phyloP scores from a whole-genome alignment of 1,140 invertebrate species.

The Trichonephila clavipes region DNA sequence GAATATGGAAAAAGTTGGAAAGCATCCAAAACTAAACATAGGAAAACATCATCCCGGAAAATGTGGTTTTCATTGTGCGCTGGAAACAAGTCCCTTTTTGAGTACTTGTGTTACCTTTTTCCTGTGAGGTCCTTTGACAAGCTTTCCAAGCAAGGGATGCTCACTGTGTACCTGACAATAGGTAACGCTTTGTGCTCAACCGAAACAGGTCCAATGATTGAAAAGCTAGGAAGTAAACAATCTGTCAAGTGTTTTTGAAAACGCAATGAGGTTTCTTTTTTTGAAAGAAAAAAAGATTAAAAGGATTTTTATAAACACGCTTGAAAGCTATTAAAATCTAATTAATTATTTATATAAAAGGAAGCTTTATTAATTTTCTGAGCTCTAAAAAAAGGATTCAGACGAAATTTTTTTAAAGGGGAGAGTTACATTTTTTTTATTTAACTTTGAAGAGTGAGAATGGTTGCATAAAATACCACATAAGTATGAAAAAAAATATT shows the following conservation, averaged over 20 bases:
- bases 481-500: too few species aligned
- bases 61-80: slow-evolving; percentile 4
- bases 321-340: too few species aligned
- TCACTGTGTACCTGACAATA: slow-evolving; percentile 7
- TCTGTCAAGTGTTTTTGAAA: not conserved
- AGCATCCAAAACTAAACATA: not conserved
- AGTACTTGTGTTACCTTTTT: not conserved
- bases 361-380: too few species aligned
- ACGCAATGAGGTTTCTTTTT: not conserved
- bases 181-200: not conserved
- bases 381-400: too few species aligned
- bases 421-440: too few species aligned
- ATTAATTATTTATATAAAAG: too few species aligned
- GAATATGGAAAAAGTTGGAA: slow-evolving; percentile 16
- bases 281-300: not conserved
- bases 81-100: not conserved
- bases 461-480: too few species aligned
- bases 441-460: too few species aligned
- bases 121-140: not conserved
- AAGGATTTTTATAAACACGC: not conserved
- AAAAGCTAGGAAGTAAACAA: not conserved
- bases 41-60: slow-evolving; percentile 5
- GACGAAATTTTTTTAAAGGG: too few species aligned
- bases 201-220: not conserved
- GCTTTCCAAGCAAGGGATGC: not conserved